Percentiles rank a stretch among this genome's conserved stretches.
phyloP scores from a whole-genome alignment of 35 echinoderm and acorn worm species.

The Strongylocentrotus purpuratus region DNA sequence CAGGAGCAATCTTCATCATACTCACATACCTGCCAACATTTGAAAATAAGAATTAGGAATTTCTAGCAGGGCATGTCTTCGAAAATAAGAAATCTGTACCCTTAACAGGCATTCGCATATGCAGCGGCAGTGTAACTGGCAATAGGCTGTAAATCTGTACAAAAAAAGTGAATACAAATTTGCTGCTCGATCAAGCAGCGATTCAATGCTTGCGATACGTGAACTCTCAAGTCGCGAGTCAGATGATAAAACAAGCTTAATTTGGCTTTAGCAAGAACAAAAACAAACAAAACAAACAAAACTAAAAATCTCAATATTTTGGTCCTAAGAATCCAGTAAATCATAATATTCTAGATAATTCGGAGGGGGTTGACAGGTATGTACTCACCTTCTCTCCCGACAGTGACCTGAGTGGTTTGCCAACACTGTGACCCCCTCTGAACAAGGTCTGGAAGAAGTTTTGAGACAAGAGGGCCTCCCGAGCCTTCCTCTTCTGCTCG shows the following conservation, averaged over 20 bases:
- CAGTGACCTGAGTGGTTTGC: conserved; percentile 63
- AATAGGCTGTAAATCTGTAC: background rate
- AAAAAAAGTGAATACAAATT: background rate
- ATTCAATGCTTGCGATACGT: background rate
- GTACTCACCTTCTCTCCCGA: conserved; percentile 71
- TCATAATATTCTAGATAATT: too few relatives aligned
- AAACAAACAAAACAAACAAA: background rate
- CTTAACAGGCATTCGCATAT: too few relatives aligned
- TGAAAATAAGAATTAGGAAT: too few relatives aligned
- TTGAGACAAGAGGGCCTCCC: conserved; percentile 29
- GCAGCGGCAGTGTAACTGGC: too few relatives aligned
- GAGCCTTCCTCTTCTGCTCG: background rate
- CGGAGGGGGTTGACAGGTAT: background rate
- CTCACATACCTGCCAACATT: too few relatives aligned
- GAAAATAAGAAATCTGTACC: too few relatives aligned
- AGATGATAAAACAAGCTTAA: too few relatives aligned
- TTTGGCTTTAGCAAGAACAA: background rate
- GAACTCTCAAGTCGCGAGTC: background rate
- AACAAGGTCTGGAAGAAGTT: conserved; percentile 63
- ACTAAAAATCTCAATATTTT: background rate
- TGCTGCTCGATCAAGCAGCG: background rate
- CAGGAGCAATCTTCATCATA: too few relatives aligned
- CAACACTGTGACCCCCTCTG: conserved; percentile 66
- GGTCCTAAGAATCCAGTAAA: too few relatives aligned
- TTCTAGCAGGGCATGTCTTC: too few relatives aligned